These are phyloP conservation scores for Sinosuthora webbiana DNA, from an alignment of 2,113 vertebrate species.

Conservation along the genomic window DNA sequence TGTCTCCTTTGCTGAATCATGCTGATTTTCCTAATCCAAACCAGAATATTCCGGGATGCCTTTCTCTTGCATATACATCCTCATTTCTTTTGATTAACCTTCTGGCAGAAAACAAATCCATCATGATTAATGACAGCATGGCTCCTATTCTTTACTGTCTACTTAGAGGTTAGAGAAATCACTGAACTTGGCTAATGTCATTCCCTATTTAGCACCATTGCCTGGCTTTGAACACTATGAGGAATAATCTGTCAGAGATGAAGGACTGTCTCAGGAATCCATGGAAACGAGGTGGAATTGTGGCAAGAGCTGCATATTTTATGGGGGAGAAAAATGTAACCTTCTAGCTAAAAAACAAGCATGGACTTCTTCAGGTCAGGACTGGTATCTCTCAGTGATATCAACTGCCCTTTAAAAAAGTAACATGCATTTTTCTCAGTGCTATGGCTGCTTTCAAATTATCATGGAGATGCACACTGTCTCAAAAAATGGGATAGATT, in stretches of 20 bases:
- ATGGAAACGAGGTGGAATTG: conserved; percentile 11
- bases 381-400: not conserved
- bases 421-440: not conserved
- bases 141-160: not conserved
- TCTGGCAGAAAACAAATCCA: not conserved
- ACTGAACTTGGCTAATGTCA: conserved; percentile 39
- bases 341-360: not conserved
- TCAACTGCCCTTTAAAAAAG: conserved; percentile 2
- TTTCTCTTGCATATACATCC: not conserved
- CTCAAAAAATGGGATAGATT: not conserved
- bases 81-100: conserved; percentile 23
- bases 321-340: not conserved
- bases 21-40: not conserved
- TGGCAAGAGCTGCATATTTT: conserved; percentile 20
- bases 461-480: not conserved
- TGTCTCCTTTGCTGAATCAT: not conserved
- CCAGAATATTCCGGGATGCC: not conserved
- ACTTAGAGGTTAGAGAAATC: conserved; percentile 14
- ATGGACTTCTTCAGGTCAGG: not conserved
- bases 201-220: conserved; percentile 35
- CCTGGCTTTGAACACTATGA: not conserved
- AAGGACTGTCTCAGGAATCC: conserved; percentile 39
- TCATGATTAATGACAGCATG: conserved; percentile 21
- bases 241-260: conserved; percentile 45
- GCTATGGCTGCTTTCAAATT: not conserved